Evolutionary conservation across 2,888 invertebrate species (phyloP), one percentile per base, ranked within the genome.

Genomic region (Ernsta delagoae): DNA sequence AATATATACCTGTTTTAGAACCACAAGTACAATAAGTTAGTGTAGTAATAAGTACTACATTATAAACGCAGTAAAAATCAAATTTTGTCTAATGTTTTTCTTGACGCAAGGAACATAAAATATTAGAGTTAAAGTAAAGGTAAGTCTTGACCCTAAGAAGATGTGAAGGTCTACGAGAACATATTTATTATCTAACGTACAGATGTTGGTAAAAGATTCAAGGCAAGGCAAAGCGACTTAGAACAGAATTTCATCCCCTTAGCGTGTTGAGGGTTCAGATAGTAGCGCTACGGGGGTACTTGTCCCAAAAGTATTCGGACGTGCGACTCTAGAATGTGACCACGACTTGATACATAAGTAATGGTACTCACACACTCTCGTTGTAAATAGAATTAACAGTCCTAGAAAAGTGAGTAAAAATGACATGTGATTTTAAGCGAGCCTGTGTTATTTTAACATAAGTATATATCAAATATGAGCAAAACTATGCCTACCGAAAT

Each of bases 251-350:
- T n/a, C 43, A 45, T 11, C 24, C n/a, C 3, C n/a, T 45, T 45
- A n/a, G 43, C 4, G 45, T 4, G 45, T 11, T 45, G 1, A 45
- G 45, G 45, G 45, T 45, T 24, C 1, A 24, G 24, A 45, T 45
- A 45, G 45, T 45, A n/a, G 45, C 45, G n/a, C 45, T n/a, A n/a
- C 45, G 45, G 45, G n/a, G 45, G 4, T n/a, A 45, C 45, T 45
- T 45, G 45, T 45, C 45, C 45, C 45, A 45, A n/a, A 45, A 45
- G 6, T 45, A 45, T 45, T 45, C 4, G 3, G n/a, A 45, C 11
- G 11, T 45, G 45, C 45, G 4, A 45, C n/a, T n/a, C 45, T n/a
- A 45, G 45, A 45, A 45, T n/a, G n/a, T n/a, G 45, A 45, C 7
- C 11, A 45, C n/a, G 45, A 45, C 11, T 45, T 45, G 45, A 11